A percentile compares a stretch with the other conserved stretches of the same genome.
phyloP scores from a whole-genome alignment of 2,113 vertebrate species.

The Lepus timidus region DNA sequence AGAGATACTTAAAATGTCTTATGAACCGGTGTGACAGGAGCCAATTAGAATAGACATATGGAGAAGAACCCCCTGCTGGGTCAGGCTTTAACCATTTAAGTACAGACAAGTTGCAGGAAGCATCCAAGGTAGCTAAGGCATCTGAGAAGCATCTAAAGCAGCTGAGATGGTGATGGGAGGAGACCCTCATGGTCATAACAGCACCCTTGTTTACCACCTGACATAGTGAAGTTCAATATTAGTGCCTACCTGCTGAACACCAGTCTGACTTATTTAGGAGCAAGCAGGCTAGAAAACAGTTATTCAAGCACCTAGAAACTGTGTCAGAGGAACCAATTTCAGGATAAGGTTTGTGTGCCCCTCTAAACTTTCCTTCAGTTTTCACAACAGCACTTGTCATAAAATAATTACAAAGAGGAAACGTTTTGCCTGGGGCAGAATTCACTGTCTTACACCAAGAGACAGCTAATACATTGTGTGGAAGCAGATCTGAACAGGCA shows the following conservation, averaged over 20 bases:
- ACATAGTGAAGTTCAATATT: background rate
- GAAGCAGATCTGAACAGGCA: background rate
- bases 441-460: background rate
- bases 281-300: background rate
- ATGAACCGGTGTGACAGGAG: background rate
- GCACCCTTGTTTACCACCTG: background rate
- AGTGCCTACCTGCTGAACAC: background rate
- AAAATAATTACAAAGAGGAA: constrained; percentile 6
- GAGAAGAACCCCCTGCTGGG: background rate
- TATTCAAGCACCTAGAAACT: background rate
- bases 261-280: background rate
- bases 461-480: background rate
- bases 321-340: background rate
- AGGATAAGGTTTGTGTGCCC: background rate
- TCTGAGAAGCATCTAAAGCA: background rate
- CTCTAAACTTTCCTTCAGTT: background rate
- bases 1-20: constrained; percentile 47
- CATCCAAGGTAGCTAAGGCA: background rate
- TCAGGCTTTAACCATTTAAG: background rate
- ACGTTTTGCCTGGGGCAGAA: background rate
- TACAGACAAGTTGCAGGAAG: background rate
- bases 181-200: background rate
- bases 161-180: background rate
- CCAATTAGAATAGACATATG: background rate
- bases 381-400: background rate